phyloP scores from a whole-genome alignment of 2,888 invertebrate species.

The Andrena chrysosceles region DNA sequence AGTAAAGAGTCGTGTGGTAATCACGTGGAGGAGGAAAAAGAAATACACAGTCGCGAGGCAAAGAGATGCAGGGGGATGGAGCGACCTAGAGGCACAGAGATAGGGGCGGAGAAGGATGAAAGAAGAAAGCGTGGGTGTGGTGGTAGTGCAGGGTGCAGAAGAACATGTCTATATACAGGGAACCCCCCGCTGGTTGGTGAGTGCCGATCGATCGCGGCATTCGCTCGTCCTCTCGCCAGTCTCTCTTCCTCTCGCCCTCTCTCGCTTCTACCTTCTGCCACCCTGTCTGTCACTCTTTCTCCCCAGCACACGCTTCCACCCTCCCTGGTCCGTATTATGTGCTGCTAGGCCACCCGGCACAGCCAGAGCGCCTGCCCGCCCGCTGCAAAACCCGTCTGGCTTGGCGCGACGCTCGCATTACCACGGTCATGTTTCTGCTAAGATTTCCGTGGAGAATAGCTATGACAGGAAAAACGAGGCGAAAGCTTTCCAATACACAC shows the following conservation, averaged over 20 bases:
- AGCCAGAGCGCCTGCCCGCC: conserved; percentile 67
- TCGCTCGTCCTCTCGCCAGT: conserved; percentile 68
- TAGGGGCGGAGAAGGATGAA: conserved; percentile 30
- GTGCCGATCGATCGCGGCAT: conserved; percentile 78
- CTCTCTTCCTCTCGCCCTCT: conserved; percentile 39
- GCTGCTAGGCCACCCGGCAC: conserved; percentile 64
- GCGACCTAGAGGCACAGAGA: conserved; percentile 1
- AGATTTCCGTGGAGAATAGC: conserved; percentile 59
- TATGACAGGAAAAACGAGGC: conserved; percentile 27
- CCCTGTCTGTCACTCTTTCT: conserved; percentile 19
- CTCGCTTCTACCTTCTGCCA: conserved; percentile 29
- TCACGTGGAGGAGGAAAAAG: conserved; percentile 29
- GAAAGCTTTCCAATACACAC: conserved; percentile 24
- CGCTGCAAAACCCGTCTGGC: conserved; percentile 75
- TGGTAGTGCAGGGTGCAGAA: conserved; percentile 59
- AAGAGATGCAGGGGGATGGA: conserved; percentile 14
- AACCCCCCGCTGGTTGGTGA: conserved; percentile 73
- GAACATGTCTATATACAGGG: conserved; percentile 58
- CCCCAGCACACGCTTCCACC: conserved; percentile 30
- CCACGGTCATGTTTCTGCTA: conserved; percentile 59
- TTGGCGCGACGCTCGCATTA: conserved; percentile 66
- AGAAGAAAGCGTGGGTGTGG: conserved; percentile 57
- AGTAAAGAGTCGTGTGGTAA: conserved; percentile 8
- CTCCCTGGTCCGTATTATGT: conserved; percentile 36
- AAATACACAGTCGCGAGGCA: conserved; percentile 12